phyloP scores from a whole-genome alignment of 2,113 vertebrate genomes.

The Dendrocopos noguchii region DNA sequence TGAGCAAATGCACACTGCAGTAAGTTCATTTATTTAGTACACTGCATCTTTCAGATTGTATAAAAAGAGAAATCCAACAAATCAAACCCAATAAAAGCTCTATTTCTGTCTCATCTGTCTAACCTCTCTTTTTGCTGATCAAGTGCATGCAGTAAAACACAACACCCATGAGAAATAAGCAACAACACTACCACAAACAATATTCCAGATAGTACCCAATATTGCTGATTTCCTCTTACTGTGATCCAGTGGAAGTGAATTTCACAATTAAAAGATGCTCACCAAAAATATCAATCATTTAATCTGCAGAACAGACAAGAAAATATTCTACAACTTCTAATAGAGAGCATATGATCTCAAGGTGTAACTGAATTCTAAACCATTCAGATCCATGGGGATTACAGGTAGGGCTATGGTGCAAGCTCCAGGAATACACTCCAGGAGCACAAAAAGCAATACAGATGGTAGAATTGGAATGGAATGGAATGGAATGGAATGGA shows the following conservation, averaged over 20 bases:
- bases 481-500: too few species aligned
- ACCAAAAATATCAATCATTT: background rate
- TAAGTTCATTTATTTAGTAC: background rate
- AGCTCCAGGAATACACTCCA: background rate
- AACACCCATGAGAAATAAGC: background rate
- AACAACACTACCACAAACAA: background rate
- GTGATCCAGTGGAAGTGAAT: background rate
- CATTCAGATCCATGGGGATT: background rate
- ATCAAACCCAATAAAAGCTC: background rate
- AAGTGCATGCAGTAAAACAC: background rate
- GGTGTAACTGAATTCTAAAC: background rate
- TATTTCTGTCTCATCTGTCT: background rate
- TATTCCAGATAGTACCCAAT: background rate
- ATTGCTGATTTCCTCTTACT: background rate
- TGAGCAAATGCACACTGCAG: background rate
- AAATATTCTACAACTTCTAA: background rate
- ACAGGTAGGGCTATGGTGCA: background rate
- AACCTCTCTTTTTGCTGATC: background rate
- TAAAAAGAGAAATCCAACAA: background rate
- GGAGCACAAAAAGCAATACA: background rate
- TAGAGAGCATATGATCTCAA: background rate
- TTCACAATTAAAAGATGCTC: background rate
- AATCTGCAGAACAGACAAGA: background rate
- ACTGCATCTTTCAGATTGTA: background rate
- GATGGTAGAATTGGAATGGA: background rate